Percentiles rank a stretch among this genome's conserved stretches.
phyloP scores from a whole-genome alignment of 2,113 vertebrate genomes.

The Callipepla squamata region DNA sequence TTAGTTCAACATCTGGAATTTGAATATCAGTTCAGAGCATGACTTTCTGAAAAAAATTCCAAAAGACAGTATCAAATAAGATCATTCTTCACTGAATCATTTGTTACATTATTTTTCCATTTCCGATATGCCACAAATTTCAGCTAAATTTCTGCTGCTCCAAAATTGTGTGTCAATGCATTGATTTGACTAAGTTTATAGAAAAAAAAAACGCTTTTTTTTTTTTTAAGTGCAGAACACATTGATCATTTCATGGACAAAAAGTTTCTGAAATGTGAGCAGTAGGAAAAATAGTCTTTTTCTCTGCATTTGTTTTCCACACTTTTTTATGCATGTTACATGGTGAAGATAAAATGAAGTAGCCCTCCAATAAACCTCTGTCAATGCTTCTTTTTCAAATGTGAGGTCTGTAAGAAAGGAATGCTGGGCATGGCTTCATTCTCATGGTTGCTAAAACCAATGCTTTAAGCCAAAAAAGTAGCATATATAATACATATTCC shows the following conservation, averaged over 20 bases:
- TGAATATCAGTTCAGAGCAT: background rate
- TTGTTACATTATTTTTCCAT: background rate
- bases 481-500: background rate
- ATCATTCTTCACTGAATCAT: background rate
- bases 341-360: constrained; percentile 31
- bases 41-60: background rate
- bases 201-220: too few species aligned
- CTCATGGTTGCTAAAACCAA: background rate
- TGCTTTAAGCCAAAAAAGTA: background rate
- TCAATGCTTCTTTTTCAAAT: constrained; percentile 4
- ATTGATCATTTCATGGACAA: background rate
- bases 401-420: background rate
- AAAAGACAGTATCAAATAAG: background rate
- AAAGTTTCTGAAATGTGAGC: background rate
- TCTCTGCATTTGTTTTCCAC: background rate
- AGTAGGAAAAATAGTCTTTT: background rate
- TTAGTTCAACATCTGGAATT: background rate
- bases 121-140: background rate
- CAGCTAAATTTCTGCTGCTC: background rate
- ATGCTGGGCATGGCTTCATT: constrained; percentile 5
- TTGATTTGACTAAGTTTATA: too few species aligned
- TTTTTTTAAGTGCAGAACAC: background rate
- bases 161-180: background rate
- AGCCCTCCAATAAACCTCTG: constrained; percentile 25
- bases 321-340: constrained; percentile 15